A percentile compares a stretch with the other conserved stretches of the same genome.
Conservation (phyloP, 2,113 vertebrate genomes). For the Excalfactoria chinensis region DNA sequence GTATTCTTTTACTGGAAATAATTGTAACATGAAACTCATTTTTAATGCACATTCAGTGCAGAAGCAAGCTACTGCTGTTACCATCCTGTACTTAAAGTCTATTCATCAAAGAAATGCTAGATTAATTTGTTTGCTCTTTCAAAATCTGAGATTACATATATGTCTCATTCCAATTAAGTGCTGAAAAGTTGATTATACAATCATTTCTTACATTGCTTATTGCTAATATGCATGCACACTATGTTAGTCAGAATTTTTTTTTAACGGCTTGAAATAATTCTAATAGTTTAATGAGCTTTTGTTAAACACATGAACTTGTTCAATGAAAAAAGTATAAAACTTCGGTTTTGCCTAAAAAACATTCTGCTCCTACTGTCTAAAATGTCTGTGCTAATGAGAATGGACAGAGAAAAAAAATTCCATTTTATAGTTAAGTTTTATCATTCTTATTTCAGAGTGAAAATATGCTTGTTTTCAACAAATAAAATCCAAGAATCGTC, state of each 20-base stretch:
- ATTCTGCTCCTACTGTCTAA: neutral
- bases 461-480: neutral
- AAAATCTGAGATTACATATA: constrained; percentile 36
- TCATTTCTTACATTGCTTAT: neutral
- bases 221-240: neutral
- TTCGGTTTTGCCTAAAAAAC: neutral
- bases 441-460: neutral
- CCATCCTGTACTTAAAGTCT: constrained; percentile 38
- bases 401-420: neutral
- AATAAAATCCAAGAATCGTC: neutral
- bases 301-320: neutral
- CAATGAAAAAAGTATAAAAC: neutral
- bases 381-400: neutral
- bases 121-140: constrained; percentile 70
- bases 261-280: neutral
- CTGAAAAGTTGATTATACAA: constrained; percentile 21
- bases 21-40: constrained; percentile 76
- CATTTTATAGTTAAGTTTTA: neutral
- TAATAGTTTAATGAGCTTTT: neutral
- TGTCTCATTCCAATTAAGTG: constrained; percentile 56
- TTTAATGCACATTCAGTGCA: constrained; percentile 68
- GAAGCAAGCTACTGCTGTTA: constrained; percentile 57
- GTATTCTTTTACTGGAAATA: constrained; percentile 85
- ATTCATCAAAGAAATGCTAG: constrained; percentile 69
- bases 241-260: neutral